Base-by-base conservation (phyloP, 2,113 vertebrate species). In the Narcine bancroftii region DNA sequence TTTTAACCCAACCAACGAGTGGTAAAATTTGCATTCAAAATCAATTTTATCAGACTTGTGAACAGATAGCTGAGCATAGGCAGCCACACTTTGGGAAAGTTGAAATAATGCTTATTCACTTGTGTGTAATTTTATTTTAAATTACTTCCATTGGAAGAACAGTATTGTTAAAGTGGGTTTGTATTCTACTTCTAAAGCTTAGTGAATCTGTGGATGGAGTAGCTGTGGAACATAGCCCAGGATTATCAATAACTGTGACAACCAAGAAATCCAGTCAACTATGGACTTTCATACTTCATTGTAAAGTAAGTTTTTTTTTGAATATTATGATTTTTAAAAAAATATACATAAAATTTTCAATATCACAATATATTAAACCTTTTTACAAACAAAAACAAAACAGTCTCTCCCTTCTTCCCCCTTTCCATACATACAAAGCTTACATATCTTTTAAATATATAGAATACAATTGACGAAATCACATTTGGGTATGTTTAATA, bases 281-380 rank as follows among this genome's bases (percentile, higher is more conserved):
- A 0, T 99, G 99, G 99, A 98, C 97, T 29, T 99, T 99, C 95
- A 97, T 97, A 93, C 96, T 99, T 94, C 97, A 97, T 92, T 99
- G 98, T 97, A 98, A 99, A 98, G 99, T 99, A 97, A 50, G 95
- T 92, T 42, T 21, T 6, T 7, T 13, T n/a, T n/a, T n/a, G n/a
- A n/a, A n/a, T n/a, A n/a, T n/a, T n/a, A n/a, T n/a, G n/a, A n/a
- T n/a, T n/a, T n/a, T n/a, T n/a, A n/a, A n/a, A n/a, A n/a, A n/a
- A n/a, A n/a, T n/a, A n/a, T n/a, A n/a, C n/a, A n/a, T n/a, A n/a
- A n/a, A n/a, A n/a, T n/a, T n/a, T n/a, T n/a, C n/a, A n/a, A n/a
- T n/a, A n/a, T n/a, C n/a, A n/a, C n/a, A n/a, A n/a, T n/a, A n/a
- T n/a, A n/a, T n/a, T n/a, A n/a, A n/a, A n/a, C n/a, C n/a, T n/a